phyloP scores from a whole-genome alignment of 2,113 vertebrate species.

The Diadophis punctatus region DNA sequence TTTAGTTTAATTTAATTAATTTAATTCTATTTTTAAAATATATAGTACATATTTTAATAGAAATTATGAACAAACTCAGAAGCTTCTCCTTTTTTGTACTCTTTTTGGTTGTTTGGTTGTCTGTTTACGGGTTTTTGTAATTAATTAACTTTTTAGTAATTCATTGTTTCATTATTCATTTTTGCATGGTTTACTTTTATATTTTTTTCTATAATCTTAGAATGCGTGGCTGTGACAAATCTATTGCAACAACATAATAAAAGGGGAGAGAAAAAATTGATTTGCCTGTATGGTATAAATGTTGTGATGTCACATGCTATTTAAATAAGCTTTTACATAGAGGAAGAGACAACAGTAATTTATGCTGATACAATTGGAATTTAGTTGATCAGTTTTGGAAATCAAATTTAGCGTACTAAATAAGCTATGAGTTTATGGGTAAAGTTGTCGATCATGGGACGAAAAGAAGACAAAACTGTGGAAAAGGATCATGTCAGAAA shows the following conservation, averaged over 20 bases:
- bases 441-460: background rate
- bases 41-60: background rate
- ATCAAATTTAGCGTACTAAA: background rate
- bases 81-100: background rate
- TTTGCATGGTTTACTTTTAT: background rate
- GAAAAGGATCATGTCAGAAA: background rate
- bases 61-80: background rate
- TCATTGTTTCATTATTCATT: background rate
- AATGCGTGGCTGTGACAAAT: background rate
- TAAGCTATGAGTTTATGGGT: background rate
- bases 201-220: background rate
- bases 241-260: background rate
- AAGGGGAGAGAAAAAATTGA: background rate
- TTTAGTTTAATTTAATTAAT: too few species aligned
- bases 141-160: background rate
- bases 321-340: background rate
- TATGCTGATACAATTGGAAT: background rate
- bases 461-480: background rate
- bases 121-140: background rate
- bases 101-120: background rate
- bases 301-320: background rate
- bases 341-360: background rate
- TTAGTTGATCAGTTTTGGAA: background rate
- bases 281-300: background rate
- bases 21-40: background rate